Evolutionary conservation across 2,113 vertebrate species (phyloP), one percentile per base, ranked within the genome.

Genomic region (Lampris incognitus): DNA sequence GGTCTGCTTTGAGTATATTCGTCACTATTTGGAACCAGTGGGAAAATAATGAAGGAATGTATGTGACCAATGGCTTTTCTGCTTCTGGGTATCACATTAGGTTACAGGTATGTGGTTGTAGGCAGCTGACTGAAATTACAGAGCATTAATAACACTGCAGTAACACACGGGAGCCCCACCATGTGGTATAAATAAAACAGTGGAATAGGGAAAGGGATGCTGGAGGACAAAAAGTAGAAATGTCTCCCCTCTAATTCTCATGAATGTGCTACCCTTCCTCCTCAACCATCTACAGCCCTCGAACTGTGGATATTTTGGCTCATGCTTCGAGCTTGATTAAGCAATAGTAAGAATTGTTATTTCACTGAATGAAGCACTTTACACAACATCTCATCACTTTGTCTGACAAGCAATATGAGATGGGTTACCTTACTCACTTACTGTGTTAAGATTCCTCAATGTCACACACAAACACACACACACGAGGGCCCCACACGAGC

Each of bases 101-200:
- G 59, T 71, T 73, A 60, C 79, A 9, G 44, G 81, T 59, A 52
- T 49, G 52, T 10, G 46, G 73, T 78, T 49, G 48, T 37, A 64
- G 88, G 68, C 75, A 83, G 76, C 77, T 87, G 90, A 87, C 73
- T 74, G 75, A 88, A 90, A 88, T 89, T 88, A 90, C 84, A 11
- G 66, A 84, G 90, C 70, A 89, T 86, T 89, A 92, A 91, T 87
- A 79, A 87, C 78, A 72, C 82, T 55, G 81, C 80, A 86, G 82
- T 4, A 70, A 69, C 76, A 78, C 74, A 59, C 78, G 74, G 57
- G 57, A 78, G 75, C 71, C 72, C 24, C 79, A 71, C 86, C 90
- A 84, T 89, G 90, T 85, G 90, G 90, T 84, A 87, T 86, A 86
- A 93, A 92, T 93, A 91, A 93, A 93, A 87, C 71, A 84, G 78